These are phyloP conservation scores for Leptinotarsa rubiginosa DNA, from an alignment of 2,888 invertebrate genomes.

Conservation along the genomic window DNA sequence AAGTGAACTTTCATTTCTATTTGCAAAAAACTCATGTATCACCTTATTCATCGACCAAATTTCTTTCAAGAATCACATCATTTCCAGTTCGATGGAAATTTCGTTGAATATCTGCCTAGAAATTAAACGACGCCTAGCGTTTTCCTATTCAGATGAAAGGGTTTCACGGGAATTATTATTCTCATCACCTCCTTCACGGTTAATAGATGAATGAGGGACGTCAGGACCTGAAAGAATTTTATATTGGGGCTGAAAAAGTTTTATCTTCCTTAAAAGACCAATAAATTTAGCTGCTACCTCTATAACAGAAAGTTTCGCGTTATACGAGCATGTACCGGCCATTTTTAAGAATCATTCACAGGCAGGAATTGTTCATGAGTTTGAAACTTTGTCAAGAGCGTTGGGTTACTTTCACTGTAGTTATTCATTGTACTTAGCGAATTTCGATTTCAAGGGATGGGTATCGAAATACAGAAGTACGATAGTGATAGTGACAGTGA, in stretches of 20 bases:
- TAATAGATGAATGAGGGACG: constrained; percentile 36
- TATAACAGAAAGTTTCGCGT: constrained; percentile 32
- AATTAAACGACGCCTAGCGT: constrained; percentile 3
- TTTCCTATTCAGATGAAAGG: constrained; percentile 13
- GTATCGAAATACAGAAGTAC: neutral
- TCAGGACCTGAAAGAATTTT: constrained; percentile 26
- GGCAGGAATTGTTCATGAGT: constrained; percentile 1
- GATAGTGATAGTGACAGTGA: too few relatives aligned
- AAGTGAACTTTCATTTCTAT: neutral
- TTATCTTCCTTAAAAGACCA: constrained; percentile 32
- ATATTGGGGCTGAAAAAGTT: constrained; percentile 30
- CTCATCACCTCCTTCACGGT: constrained; percentile 23
- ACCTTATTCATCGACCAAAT: neutral
- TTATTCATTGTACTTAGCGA: neutral
- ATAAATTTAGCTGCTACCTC: constrained; percentile 30
- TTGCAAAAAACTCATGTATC: neutral
- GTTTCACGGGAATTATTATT: constrained; percentile 27
- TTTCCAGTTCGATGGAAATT: constrained; percentile 5
- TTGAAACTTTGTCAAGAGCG: constrained; percentile 6
- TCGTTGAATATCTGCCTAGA: neutral
- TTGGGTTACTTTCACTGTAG: neutral
- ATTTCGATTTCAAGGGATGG: neutral
- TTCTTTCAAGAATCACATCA: neutral
- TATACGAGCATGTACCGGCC: constrained; percentile 27
- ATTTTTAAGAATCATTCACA: constrained; percentile 25